Percentiles rank a stretch among this genome's conserved stretches.
Evolutionary conservation across 2,888 invertebrate species (phyloP).

Genomic region (Cataglyphis altisquamis): DNA sequence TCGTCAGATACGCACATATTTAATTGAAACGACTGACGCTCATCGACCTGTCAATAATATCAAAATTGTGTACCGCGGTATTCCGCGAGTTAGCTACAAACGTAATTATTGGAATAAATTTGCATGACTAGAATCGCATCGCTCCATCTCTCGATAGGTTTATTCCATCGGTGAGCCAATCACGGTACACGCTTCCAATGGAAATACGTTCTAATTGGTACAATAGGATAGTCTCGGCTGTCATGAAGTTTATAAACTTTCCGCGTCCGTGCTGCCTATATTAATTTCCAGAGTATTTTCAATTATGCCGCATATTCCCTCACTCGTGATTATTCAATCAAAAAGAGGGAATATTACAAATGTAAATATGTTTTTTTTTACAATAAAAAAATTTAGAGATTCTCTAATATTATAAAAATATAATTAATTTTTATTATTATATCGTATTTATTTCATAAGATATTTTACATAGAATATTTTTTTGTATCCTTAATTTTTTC

Average conservation of each 20-base stretch:
- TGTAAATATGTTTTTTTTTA: conserved; percentile 12
- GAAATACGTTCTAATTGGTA: conserved; percentile 55
- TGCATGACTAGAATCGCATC: conserved; percentile 52
- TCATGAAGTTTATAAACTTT: conserved; percentile 56
- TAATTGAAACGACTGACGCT: conserved; percentile 54
- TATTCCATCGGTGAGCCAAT: conserved; percentile 47
- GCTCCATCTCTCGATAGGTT: conserved; percentile 53
- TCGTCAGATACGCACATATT: conserved; percentile 32
- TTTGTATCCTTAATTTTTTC: not conserved
- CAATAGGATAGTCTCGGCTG: conserved; percentile 49
- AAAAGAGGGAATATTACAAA: not conserved
- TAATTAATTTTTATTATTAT: not conserved
- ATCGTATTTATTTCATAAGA: not conserved
- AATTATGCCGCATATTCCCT: conserved; percentile 26
- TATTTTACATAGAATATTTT: not conserved
- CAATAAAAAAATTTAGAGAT: not conserved
- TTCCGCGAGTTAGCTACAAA: conserved; percentile 56
- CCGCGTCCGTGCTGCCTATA: conserved; percentile 38
- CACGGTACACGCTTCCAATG: conserved; percentile 52
- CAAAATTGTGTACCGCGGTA: conserved; percentile 57
- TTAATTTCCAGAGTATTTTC: conserved; percentile 51
- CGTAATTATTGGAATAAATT: conserved; percentile 58
- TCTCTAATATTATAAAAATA: not conserved
- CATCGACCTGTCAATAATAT: conserved; percentile 57
- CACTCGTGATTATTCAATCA: conserved; percentile 34